phyloP scores from a whole-genome alignment of 2,113 vertebrate species.

The Paramisgurnus dabryanus region DNA sequence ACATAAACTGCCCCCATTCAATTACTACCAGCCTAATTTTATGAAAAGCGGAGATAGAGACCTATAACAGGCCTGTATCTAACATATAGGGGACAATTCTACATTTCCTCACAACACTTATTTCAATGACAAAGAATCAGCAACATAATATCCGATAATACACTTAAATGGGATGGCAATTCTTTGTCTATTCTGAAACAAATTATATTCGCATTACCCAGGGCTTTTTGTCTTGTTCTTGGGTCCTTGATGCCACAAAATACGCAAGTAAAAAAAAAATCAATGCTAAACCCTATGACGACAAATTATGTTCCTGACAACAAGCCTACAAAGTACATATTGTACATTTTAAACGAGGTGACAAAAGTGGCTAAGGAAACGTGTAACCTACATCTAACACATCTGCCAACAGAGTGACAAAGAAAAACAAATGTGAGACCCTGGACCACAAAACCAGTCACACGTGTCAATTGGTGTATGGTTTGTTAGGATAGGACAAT shows the following conservation, averaged over 20 bases:
- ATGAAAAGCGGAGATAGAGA: conserved; percentile 52
- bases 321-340: not conserved
- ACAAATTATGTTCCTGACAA: conserved; percentile 14
- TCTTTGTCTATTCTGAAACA: conserved; percentile 31
- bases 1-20: conserved; percentile 52
- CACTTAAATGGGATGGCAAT: conserved; percentile 50
- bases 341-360: not conserved
- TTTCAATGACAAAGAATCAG: conserved; percentile 46
- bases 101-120: conserved; percentile 46
- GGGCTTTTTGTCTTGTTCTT: conserved; percentile 39
- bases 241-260: not conserved
- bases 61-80: conserved; percentile 49
- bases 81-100: conserved; percentile 53
- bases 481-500: no score
- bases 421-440: not conserved
- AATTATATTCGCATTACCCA: conserved; percentile 30
- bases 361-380: conserved; percentile 2
- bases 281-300: not conserved
- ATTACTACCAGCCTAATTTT: conserved; percentile 56
- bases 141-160: conserved; percentile 49
- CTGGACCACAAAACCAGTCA: no score
- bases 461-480: no score
- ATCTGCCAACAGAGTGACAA: not conserved
- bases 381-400: not conserved
- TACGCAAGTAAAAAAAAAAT: conserved; percentile 16